Percentiles rank a stretch among this genome's conserved stretches.
These are phyloP conservation scores for Gnathonemus longibarbis DNA, from an alignment of 2,113 vertebrate species.

Conservation along the genomic window DNA sequence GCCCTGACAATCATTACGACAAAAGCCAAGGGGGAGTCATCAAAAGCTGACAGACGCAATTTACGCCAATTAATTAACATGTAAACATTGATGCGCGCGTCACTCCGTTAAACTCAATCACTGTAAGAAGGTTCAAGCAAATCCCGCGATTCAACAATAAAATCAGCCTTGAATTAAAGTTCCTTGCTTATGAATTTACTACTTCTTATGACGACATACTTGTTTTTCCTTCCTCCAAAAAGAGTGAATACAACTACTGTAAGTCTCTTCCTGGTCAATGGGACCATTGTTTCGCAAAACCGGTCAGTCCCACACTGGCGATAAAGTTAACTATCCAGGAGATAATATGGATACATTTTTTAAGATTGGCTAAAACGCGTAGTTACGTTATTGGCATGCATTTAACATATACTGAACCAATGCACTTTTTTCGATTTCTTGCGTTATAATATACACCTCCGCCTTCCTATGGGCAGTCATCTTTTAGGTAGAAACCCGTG, in stretches of 20 bases:
- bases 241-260: conserved; percentile 19
- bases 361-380: not conserved
- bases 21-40: not conserved
- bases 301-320: conserved; percentile 6
- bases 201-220: not conserved
- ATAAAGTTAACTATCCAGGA: not conserved
- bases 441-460: not conserved
- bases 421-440: not conserved
- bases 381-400: not conserved
- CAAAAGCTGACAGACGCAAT: not conserved
- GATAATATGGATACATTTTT: not conserved
- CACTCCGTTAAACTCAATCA: not conserved
- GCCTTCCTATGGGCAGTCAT: not conserved
- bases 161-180: not conserved
- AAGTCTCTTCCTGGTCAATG: conserved; percentile 31
- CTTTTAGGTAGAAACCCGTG: not conserved
- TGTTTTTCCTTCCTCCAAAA: not conserved
- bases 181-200: not conserved
- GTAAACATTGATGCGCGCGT: not conserved
- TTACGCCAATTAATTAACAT: not conserved
- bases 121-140: not conserved
- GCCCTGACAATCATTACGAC: not conserved
- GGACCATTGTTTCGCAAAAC: conserved; percentile 26
- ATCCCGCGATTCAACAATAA: not conserved
- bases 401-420: not conserved